Conservation (phyloP, 2,888 invertebrate species). For the Thecophora atra region DNA sequence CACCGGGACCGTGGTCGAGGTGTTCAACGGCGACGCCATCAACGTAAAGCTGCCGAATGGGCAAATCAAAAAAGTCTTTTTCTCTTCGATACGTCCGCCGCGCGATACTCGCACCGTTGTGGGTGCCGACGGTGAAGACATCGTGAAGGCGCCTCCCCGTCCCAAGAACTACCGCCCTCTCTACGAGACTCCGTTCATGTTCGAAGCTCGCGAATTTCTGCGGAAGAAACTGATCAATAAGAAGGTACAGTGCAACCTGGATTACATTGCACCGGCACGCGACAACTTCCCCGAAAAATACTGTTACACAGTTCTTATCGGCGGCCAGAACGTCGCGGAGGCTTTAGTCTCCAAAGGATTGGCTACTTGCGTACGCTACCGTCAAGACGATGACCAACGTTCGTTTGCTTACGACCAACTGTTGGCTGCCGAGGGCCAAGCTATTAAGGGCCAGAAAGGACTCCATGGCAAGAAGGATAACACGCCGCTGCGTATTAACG, state of each 20-base stretch:
- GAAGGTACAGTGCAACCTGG: conserved; percentile 89
- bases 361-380: conserved; percentile 91
- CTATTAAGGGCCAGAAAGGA: conserved; percentile 80
- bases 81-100: conserved; percentile 95
- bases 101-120: conserved; percentile 74
- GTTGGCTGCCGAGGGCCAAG: conserved; percentile 91
- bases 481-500: conserved; percentile 85
- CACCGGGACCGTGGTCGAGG: conserved; percentile 84
- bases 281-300: conserved; percentile 94
- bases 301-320: conserved; percentile 90
- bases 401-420: conserved; percentile 93
- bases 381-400: conserved; percentile 95
- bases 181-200: conserved; percentile 99
- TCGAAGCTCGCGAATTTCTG: conserved; percentile 96
- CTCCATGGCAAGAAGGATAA: conserved; percentile 89
- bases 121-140: conserved; percentile 76
- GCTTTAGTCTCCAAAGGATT: conserved; percentile 91
- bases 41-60: conserved; percentile 84
- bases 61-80: conserved; percentile 87
- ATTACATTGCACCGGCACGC: conserved; percentile 95
- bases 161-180: conserved; percentile 86
- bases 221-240: conserved; percentile 96
- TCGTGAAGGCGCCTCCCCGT: conserved; percentile 71
- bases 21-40: conserved; percentile 93
- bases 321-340: conserved; percentile 91